phyloP scores from a whole-genome alignment of 2,113 vertebrate species.

The Blennius ocellaris region DNA sequence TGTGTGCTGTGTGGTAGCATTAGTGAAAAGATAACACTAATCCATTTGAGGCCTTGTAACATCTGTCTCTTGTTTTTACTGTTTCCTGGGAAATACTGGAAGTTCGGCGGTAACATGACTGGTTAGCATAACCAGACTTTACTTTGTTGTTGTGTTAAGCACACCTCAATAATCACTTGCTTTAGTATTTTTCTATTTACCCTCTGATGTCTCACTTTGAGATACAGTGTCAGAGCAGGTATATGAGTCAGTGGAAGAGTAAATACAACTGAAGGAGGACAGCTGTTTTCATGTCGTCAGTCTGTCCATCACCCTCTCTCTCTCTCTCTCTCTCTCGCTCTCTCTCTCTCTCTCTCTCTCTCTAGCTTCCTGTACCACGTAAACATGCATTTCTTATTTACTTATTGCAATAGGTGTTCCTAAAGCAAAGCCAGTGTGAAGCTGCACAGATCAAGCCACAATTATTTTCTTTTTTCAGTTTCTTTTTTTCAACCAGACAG shows the following conservation, averaged over 20 bases:
- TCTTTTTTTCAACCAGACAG: too few relatives aligned
- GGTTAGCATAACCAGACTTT: too few relatives aligned
- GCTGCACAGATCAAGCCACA: too few relatives aligned
- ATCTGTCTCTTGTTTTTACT: constrained; percentile 37
- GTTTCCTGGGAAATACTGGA: too few relatives aligned
- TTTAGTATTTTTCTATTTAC: background rate
- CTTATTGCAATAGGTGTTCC: background rate
- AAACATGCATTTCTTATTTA: background rate
- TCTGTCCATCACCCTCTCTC: constrained; percentile 29
- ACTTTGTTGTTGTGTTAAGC: too few relatives aligned
- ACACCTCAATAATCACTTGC: too few relatives aligned
- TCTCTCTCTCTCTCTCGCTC: background rate
- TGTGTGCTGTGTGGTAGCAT: constrained; percentile 27
- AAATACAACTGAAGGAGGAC: constrained; percentile 37
- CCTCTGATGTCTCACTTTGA: constrained; percentile 26
- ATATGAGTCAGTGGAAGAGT: constrained; percentile 48
- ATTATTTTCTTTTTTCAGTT: too few relatives aligned
- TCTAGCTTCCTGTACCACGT: background rate
- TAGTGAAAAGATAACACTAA: constrained; percentile 49
- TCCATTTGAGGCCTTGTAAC: constrained; percentile 50
- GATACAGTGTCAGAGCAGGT: constrained; percentile 39
- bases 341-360: background rate
- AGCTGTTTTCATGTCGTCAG: constrained; percentile 48
- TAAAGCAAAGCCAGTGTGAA: too few relatives aligned
- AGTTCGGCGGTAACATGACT: too few relatives aligned